Evolutionary conservation across 2,797 vertebrate genomes (phyloP), one percentile per base, ranked within the genome.

Genomic region (Propithecus perrieri): DNA sequence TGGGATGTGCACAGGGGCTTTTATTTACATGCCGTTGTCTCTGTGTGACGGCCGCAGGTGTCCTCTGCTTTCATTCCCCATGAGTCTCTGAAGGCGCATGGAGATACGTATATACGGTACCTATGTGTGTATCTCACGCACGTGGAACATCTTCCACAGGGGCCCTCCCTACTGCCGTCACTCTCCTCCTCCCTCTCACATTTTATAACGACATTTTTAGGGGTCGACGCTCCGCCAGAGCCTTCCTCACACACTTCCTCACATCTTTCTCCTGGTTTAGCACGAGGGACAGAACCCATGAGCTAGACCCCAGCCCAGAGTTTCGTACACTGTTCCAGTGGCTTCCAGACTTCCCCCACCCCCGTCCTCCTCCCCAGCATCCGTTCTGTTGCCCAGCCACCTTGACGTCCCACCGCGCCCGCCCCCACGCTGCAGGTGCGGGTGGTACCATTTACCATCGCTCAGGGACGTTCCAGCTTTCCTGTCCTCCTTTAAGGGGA

Each of bases 81-180:
- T 1, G 15, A 59, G 15, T 12, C 59, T 30, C 41, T 22, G 46
- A 81, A 75, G 46, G 8, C 4, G 2, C 13, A 55, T 28, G 35
- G 53, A 17, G 14, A n/a, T 6, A 10, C 24, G 4, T 24, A 14
- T 38, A 8, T 26, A 7, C 17, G 35, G 24, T 35, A 35, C 18
- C 18, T 65, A 15, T 8, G 1, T 22, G 1, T 24, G n/a, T 15
- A 78, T 28, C 2, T 0, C 9, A 30, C 11, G n/a, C 11, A 20
- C 8, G 10, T 35, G 43, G 69, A 33, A 2, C 1, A 0, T 65
- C 30, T 43, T 63, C 79, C 69, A 0, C 2, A 33, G 43, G 63
- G 35, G 9, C 22, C 22, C 59, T 38, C 10, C 7, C 78, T 11
- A 5, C 30, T 15, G 1, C 38, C 4, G 1, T 43, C 46, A 8